These are phyloP conservation scores for Muscina levida DNA, from an alignment of 2,888 invertebrate genomes.

Conservation along the genomic window DNA sequence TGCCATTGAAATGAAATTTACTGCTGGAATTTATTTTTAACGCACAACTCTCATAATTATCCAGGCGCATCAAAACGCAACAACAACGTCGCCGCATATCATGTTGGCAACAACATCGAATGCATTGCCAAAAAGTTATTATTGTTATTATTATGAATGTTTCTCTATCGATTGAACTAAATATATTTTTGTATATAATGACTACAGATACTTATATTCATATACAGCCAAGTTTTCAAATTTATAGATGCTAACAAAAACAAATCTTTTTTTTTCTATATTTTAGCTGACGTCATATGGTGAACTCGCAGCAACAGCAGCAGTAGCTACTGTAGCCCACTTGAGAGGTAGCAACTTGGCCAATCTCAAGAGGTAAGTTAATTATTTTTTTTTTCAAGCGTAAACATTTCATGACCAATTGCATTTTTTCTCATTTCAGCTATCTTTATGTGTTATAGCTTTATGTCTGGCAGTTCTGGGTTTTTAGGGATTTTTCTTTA, in stretches of 20 bases:
- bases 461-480: slow-evolving; percentile 36
- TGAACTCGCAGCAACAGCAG: slow-evolving; percentile 25
- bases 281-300: slow-evolving; percentile 60
- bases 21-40: slow-evolving; percentile 26
- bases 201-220: no score
- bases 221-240: no score
- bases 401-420: slow-evolving; percentile 4
- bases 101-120: background rate
- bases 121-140: slow-evolving; percentile 28
- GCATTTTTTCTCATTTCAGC: slow-evolving; percentile 33
- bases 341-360: background rate
- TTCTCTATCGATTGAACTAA: no score
- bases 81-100: slow-evolving; percentile 5
- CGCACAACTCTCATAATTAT: background rate
- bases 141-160: no score
- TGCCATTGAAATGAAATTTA: slow-evolving; percentile 21
- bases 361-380: background rate
- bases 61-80: background rate
- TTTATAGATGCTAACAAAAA: slow-evolving; percentile 15
- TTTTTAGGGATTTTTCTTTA: slow-evolving; percentile 37
- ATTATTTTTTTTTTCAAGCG: background rate
- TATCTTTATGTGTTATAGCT: no score
- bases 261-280: slow-evolving; percentile 19
- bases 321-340: no score
- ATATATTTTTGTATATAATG: no score